These are phyloP conservation scores for Galeruca laticollis DNA, from an alignment of 2,888 invertebrate genomes.

Conservation along the genomic window DNA sequence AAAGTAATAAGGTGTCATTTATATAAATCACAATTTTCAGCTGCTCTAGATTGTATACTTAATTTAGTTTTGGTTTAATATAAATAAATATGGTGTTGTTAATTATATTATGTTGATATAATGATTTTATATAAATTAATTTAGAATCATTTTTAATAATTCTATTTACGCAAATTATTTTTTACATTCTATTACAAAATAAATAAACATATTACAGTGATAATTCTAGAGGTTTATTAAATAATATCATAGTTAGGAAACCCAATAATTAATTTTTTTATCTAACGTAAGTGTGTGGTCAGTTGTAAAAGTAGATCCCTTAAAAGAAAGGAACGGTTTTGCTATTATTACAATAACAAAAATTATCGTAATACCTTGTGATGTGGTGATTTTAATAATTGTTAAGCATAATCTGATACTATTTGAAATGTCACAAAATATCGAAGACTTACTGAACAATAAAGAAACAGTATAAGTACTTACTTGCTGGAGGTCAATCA, in stretches of 20 bases:
- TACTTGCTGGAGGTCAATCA: slow-evolving; percentile 49
- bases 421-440: slow-evolving; percentile 12
- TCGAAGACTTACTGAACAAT: slow-evolving; percentile 26
- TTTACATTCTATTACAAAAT: not conserved
- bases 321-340: slow-evolving; percentile 21
- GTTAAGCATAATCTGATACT: not conserved
- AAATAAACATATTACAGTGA: not conserved
- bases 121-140: too few relatives aligned
- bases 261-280: not conserved
- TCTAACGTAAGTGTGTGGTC: slow-evolving; percentile 1
- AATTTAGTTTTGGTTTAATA: too few relatives aligned
- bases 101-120: too few relatives aligned
- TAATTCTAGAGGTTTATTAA: not conserved
- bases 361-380: slow-evolving; percentile 20
- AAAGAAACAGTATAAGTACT: slow-evolving; percentile 37
- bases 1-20: too few relatives aligned
- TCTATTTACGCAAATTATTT: too few relatives aligned
- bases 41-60: too few relatives aligned
- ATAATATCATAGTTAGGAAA: not conserved
- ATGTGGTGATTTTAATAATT: not conserved
- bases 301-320: slow-evolving; percentile 22
- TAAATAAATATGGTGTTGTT: too few relatives aligned
- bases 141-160: not conserved
- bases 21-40: too few relatives aligned
- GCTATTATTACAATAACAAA: slow-evolving; percentile 23